These are phyloP conservation scores for Lithobates pipiens DNA, from an alignment of 2,797 vertebrate species.

Conservation along the genomic window DNA sequence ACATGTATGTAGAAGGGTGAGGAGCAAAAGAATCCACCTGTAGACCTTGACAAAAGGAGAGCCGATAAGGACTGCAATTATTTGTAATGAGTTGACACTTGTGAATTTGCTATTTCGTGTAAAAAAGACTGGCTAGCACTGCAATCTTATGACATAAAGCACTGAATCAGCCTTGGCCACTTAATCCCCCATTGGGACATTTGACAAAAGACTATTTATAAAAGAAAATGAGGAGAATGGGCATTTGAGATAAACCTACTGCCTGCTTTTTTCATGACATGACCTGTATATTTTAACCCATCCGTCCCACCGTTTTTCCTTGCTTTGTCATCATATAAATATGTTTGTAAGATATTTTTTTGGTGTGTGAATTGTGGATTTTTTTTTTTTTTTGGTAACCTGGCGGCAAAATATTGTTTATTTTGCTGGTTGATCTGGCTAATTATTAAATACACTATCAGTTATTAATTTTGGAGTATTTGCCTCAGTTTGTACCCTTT, in stretches of 20 bases:
- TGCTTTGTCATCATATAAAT: constrained; percentile 39
- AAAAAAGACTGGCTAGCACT: constrained; percentile 50
- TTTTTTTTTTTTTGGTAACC: constrained; percentile 33
- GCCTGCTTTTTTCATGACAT: constrained; percentile 39
- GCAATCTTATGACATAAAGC: constrained; percentile 55
- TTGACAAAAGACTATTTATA: constrained; percentile 64
- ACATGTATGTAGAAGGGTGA: neutral
- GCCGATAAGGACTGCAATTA: constrained; percentile 7
- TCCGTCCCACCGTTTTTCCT: neutral
- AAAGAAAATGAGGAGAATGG: constrained; percentile 54
- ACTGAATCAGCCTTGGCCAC: constrained; percentile 55
- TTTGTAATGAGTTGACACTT: neutral
- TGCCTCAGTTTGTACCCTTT: neutral
- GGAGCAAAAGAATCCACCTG: neutral
- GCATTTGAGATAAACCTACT: constrained; percentile 51
- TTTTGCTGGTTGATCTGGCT: constrained; percentile 54
- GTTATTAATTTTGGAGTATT: constrained; percentile 26
- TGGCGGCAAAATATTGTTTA: constrained; percentile 6
- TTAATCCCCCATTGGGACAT: constrained; percentile 16
- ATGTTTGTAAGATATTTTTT: constrained; percentile 46
- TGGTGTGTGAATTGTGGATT: constrained; percentile 36
- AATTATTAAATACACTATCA: constrained; percentile 60
- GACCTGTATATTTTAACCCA: constrained; percentile 20
- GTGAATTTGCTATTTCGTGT: constrained; percentile 30
- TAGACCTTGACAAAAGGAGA: neutral